Conservation (phyloP, 64 coral and sea anemone species). For the Montipora foliosa region DNA sequence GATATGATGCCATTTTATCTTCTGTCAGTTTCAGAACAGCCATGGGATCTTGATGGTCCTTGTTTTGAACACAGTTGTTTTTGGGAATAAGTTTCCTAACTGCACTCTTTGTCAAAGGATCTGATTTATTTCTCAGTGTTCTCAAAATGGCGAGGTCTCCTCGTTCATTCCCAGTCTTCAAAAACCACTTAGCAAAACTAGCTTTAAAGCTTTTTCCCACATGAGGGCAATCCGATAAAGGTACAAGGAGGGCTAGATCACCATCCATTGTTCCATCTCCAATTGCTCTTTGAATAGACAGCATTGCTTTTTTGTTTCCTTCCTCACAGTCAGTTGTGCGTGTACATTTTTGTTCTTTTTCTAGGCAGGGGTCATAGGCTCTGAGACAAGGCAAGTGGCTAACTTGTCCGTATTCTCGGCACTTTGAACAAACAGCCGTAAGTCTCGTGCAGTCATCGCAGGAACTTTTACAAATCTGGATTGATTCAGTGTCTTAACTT, state of each 20-base stretch:
- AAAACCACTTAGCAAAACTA: too few relatives aligned
- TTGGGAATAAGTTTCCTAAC: not conserved
- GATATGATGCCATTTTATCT: not conserved
- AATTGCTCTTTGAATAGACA: conserved; percentile 8
- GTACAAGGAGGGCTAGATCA: too few relatives aligned
- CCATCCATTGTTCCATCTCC: not conserved
- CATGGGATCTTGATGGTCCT: conserved; percentile 32
- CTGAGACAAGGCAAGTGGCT: conserved; percentile 47
- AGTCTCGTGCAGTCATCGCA: conserved; percentile 15
- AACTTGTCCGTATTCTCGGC: conserved; percentile 17
- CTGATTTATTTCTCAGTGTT: too few relatives aligned
- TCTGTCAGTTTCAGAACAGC: conserved; percentile 34
- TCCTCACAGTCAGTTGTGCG: conserved; percentile 51
- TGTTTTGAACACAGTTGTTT: conserved; percentile 54
- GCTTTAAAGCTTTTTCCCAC: too few relatives aligned
- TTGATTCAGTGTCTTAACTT: too few relatives aligned
- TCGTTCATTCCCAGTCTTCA: too few relatives aligned
- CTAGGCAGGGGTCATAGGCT: conserved; percentile 40
- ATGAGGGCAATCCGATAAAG: too few relatives aligned
- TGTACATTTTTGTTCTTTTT: conserved; percentile 36
- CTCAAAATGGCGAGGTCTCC: too few relatives aligned
- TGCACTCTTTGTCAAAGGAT: too few relatives aligned
- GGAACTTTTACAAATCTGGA: conserved; percentile 40
- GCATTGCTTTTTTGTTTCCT: conserved; percentile 54
- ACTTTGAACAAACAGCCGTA: conserved; percentile 30